phyloP scores from a whole-genome alignment of 1,140 invertebrate genomes.

The Drosophila orosa region DNA sequence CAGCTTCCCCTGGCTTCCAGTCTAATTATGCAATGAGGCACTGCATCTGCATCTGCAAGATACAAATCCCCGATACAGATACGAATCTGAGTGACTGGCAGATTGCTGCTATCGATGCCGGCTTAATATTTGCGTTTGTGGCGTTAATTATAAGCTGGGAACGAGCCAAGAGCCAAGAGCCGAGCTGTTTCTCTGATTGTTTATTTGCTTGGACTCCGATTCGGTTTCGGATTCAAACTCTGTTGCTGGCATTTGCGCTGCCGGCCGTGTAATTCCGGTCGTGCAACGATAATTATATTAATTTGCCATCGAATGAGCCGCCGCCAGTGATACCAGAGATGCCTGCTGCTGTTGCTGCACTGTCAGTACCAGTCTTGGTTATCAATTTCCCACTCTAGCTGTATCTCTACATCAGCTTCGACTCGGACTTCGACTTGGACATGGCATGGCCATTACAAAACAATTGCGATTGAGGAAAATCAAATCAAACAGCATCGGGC shows the following conservation, averaged over 20 bases:
- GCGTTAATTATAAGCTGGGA: slow-evolving; percentile 69
- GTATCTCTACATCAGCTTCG: not conserved
- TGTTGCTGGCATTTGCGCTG: slow-evolving; percentile 54
- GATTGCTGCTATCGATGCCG: slow-evolving; percentile 62
- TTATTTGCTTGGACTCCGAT: slow-evolving; percentile 64
- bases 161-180: slow-evolving; percentile 2
- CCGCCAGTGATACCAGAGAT: slow-evolving; percentile 47
- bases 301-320: slow-evolving; percentile 80
- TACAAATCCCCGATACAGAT: slow-evolving; percentile 15
- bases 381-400: slow-evolving; percentile 60
- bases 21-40: slow-evolving; percentile 36
- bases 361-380: slow-evolving; percentile 59
- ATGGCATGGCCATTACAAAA: slow-evolving; percentile 73
- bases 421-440: slow-evolving; percentile 18
- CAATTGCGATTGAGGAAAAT: slow-evolving; percentile 78
- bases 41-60: slow-evolving; percentile 21
- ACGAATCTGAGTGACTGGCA: slow-evolving; percentile 40
- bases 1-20: not conserved
- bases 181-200: slow-evolving; percentile 76
- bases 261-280: slow-evolving; percentile 75
- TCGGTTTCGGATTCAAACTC: slow-evolving; percentile 21
- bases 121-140: slow-evolving; percentile 82
- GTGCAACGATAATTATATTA: slow-evolving; percentile 83
- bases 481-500: slow-evolving; percentile 54
- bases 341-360: slow-evolving; percentile 28